These are phyloP conservation scores for Cheumatopsyche charites DNA, from an alignment of 1,140 invertebrate species.

Conservation along the genomic window DNA sequence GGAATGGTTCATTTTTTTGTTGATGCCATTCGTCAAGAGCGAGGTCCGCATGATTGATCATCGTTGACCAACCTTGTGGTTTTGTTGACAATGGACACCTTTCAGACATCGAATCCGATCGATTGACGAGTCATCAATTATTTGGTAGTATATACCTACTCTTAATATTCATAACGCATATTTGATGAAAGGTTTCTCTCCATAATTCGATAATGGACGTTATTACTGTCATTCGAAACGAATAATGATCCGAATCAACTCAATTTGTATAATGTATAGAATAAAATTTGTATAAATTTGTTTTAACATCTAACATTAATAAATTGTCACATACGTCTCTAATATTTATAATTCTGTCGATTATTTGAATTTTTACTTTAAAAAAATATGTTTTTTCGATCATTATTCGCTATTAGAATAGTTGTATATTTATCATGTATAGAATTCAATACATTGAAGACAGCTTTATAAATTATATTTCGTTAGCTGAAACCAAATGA, in stretches of 20 bases:
- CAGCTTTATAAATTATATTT: too few species aligned
- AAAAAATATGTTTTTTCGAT: too few species aligned
- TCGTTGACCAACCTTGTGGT: conserved; percentile 27
- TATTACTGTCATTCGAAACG: neutral
- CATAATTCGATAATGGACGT: neutral
- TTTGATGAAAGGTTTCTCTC: neutral
- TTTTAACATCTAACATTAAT: neutral
- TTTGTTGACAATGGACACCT: conserved; percentile 22
- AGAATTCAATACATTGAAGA: too few species aligned
- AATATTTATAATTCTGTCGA: neutral
- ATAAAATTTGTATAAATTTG: too few species aligned
- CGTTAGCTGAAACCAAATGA: too few species aligned
- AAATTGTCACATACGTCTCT: neutral
- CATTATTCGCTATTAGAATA: too few species aligned
- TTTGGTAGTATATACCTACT: too few species aligned
- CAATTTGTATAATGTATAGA: too few species aligned
- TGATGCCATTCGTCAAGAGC: conserved; percentile 23
- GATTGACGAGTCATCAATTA: neutral
- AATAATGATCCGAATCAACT: too few species aligned
- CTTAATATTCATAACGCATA: too few species aligned
- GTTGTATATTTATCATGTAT: too few species aligned
- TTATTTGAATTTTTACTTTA: too few species aligned
- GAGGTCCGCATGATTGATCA: conserved; percentile 33
- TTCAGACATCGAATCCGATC: conserved; percentile 23
- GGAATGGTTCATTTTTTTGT: neutral